Base-by-base conservation (phyloP, 1,140 invertebrate species). In the Meloidogyne exigua region DNA sequence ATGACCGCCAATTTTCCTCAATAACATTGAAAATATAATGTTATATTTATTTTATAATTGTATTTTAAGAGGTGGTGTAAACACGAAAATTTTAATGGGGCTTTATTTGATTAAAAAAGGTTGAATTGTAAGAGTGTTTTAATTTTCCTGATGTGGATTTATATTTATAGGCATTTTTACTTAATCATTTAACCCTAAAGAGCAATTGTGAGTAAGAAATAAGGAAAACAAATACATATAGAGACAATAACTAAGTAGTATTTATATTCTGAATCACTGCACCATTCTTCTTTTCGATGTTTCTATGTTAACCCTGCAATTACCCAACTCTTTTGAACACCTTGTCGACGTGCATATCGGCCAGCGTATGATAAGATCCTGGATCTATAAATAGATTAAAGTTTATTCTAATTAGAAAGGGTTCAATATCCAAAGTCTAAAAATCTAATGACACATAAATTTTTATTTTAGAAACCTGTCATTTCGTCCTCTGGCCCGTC, bases 1-100 rank as follows among this genome's bases (percentile, higher is more conserved):
- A 57, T 57, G 49, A 57, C 49, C 13, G 49, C 49, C 49, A 57
- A 57, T 39, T 57, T 57, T 57, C 49, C 49, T 57, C 49, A 57
- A 57, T n/a, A 57, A 57, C 49, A 18, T 57, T 5, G 18, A n/a
- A 39, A 39, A 18, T 57, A 18, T 57, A 57, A 57, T 57, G n/a
- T n/a, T 57, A n/a, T 57, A 57, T 18, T 18, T 49, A 49, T 57
- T n/a, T n/a, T 57, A 57, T 57, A 57, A 57, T 57, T 57, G 49
- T 57, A 57, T n/a, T 57, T 57, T 57, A n/a, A 57, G 49, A n/a
- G 18, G n/a, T n/a, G 49, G 49, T 57, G n/a, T n/a, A 57, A 18
- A 57, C 7, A 18, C 18, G 18, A 57, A n/a, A 57, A 57, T 57
- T 57, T 57, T 57, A 57, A 57, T 57, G 49, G 49, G 49, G n/a